phyloP scores from a whole-genome alignment of 2,113 vertebrate species.

The Lycaon pictus region DNA sequence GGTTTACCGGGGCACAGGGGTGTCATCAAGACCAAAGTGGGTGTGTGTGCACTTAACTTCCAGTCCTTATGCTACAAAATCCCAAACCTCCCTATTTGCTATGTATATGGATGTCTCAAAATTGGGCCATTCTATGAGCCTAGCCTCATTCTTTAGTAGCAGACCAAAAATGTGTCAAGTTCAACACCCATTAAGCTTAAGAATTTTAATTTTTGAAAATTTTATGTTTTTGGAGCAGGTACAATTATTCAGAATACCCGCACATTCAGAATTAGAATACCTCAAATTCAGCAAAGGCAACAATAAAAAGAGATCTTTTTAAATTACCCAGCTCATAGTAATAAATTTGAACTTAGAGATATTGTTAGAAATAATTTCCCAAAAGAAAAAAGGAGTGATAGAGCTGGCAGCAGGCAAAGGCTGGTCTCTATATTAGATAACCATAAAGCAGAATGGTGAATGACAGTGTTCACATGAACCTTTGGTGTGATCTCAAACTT shows the following conservation, averaged over 20 bases:
- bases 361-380: not conserved
- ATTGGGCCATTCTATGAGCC: not conserved
- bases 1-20: not conserved
- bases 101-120: not conserved
- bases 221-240: not conserved
- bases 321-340: not conserved
- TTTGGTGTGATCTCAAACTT: not conserved
- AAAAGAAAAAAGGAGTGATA: not conserved
- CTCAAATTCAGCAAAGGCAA: not conserved
- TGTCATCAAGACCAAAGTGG: not conserved
- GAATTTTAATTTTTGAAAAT: not conserved
- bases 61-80: not conserved
- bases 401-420: not conserved
- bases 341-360: not conserved
- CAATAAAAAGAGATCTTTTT: not conserved
- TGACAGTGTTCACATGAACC: not conserved
- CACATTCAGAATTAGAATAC: not conserved
- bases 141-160: not conserved
- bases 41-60: not conserved
- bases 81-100: not conserved
- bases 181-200: not conserved
- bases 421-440: not conserved
- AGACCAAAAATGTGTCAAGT: not conserved
- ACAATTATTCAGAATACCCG: not conserved
- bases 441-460: not conserved